Conservation (phyloP, 1,140 invertebrate genomes). For the Drosophila ironensis region DNA sequence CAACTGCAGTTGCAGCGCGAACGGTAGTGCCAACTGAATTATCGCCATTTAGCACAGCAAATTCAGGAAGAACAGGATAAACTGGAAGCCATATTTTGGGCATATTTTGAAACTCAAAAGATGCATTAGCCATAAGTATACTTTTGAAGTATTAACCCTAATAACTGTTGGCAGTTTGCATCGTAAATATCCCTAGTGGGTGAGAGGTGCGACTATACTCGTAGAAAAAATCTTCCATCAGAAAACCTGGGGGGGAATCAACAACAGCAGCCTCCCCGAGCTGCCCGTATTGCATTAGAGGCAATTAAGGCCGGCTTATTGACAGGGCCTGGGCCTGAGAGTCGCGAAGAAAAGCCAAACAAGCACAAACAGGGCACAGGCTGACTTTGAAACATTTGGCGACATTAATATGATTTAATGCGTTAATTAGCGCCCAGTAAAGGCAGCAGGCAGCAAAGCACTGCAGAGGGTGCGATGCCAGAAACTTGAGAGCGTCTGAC, state of each 20-base stretch:
- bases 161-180: no score
- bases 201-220: no score
- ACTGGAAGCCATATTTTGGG: no score
- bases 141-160: no score
- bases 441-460: conserved; percentile 15
- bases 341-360: conserved; percentile 17
- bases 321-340: conserved; percentile 32
- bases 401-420: conserved; percentile 82
- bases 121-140: no score
- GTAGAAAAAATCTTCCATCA: no score
- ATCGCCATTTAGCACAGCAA: no score
- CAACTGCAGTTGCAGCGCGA: conserved; percentile 7
- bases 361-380: conserved; percentile 37
- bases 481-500: conserved; percentile 67
- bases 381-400: conserved; percentile 79
- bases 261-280: neutral
- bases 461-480: conserved; percentile 51
- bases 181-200: no score
- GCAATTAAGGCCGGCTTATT: conserved; percentile 68
- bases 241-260: no score
- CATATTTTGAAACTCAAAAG: no score
- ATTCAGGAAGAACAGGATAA: no score
- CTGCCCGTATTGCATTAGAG: conserved; percentile 36
- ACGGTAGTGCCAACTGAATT: no score
- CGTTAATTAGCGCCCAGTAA: conserved; percentile 74